Evolutionary conservation across 1,140 invertebrate genomes (phyloP).

Genomic region (Eurosta solidaginis): DNA sequence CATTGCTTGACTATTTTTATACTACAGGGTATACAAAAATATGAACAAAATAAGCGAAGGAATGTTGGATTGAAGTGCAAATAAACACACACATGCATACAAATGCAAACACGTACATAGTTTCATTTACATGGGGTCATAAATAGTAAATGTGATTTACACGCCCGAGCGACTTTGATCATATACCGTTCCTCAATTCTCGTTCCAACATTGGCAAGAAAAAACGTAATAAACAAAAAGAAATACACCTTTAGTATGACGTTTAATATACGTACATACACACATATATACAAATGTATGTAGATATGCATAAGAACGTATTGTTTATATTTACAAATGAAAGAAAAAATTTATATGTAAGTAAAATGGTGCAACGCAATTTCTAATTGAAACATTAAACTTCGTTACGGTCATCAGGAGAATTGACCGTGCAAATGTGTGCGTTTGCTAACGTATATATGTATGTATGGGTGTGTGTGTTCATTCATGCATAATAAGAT

Average conservation of each 20-base stretch:
- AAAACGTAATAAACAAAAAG: neutral
- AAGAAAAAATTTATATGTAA: neutral
- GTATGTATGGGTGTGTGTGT: neutral
- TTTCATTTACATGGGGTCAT: neutral
- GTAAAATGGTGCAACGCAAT: neutral
- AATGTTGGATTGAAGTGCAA: neutral
- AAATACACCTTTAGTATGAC: neutral
- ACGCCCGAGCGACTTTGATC: neutral
- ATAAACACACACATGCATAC: neutral
- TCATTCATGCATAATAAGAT: neutral
- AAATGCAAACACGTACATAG: neutral
- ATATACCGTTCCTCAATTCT: neutral
- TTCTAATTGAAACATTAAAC: constrained; percentile 50
- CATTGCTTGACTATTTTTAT: too few relatives aligned
- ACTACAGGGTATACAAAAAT: too few relatives aligned
- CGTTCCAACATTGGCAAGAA: neutral
- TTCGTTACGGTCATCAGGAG: constrained; percentile 40
- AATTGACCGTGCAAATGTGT: neutral
- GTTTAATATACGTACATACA: neutral
- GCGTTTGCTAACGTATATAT: neutral
- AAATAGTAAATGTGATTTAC: constrained; percentile 14
- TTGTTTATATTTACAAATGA: too few relatives aligned
- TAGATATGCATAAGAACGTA: neutral
- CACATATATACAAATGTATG: neutral
- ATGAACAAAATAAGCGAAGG: neutral